Evolutionary conservation across 2,113 vertebrate genomes (phyloP).

Genomic region (Hemiprocne comata): DNA sequence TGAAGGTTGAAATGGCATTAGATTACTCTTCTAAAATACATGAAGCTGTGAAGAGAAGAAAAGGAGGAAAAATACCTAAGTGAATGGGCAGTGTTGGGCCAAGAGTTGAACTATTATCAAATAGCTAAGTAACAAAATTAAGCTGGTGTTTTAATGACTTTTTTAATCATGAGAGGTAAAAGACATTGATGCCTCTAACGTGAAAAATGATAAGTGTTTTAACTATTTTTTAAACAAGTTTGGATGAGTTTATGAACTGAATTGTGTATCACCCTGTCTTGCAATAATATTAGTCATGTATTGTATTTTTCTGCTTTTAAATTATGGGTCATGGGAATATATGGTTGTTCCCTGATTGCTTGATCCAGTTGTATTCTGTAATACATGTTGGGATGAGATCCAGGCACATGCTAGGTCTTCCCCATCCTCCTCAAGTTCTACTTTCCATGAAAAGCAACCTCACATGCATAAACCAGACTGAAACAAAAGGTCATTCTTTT

Average conservation of each 20-base stretch:
- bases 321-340: neutral
- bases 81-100: neutral
- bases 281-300: neutral
- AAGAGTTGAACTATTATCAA: neutral
- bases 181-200: neutral
- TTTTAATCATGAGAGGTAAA: neutral
- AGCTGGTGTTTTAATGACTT: neutral
- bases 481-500: neutral
- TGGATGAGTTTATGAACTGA: neutral
- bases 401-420: neutral
- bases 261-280: neutral
- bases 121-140: neutral
- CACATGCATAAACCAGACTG: neutral
- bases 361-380: neutral
- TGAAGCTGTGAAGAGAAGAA: neutral
- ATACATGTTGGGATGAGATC: neutral
- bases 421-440: neutral
- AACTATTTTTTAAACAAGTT: neutral
- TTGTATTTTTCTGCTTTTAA: neutral
- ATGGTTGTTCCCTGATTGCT: neutral
- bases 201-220: neutral
- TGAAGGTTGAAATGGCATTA: neutral
- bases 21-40: neutral
- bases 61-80: neutral
- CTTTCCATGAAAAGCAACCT: neutral